Base-by-base conservation (phyloP, 2,113 vertebrate species). In the Mungos mungo region DNA sequence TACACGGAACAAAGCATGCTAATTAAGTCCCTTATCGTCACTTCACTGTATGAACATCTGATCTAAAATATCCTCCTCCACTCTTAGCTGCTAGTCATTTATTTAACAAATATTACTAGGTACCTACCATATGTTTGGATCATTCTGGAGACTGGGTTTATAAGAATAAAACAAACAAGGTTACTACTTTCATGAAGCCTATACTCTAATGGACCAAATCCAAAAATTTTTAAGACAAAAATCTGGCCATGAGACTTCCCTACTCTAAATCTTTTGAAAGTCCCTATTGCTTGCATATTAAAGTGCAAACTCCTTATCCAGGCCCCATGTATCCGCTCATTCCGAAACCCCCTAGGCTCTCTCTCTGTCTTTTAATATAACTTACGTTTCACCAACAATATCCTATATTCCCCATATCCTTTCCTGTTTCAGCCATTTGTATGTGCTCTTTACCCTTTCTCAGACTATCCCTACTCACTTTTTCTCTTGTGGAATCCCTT, bases 401-500 rank as follows among this genome's bases (percentile, higher is more conserved):
- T 19, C 33, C 2, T 14, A 7, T 16, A 31, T 50, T 12, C 14
- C 14, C 1, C 35, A 25, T 2, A 27, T 45, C 1, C 13, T 47
- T 91, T 82, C 19, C 60, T 12, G 23, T 23, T 10, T 16, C 29
- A 86, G 35, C 16, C 90, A 54, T 74, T 31, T 94, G 7, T 19
- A 12, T 72, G 29, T 41, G 25, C 12, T 90, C 47, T 89, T 81
- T 25, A 41, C 21, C 21, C 31, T 23, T 80, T 77, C 69, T 79
- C 76, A 63, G 23, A 81, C 80, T 72, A 77, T 5, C 4, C 11
- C 2, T 77, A 33, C 3, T 66, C 33, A 50, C 41, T 80, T 82
- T 91, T 84, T 38, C 76, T 88, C 60, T 86, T 69, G 25, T 79
- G 45, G 93, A 97, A 95, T 80, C 27, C 38, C 29, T 35, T 93